These are phyloP conservation scores for Sander vitreus DNA, from an alignment of 2,113 vertebrate genomes.

Conservation along the genomic window DNA sequence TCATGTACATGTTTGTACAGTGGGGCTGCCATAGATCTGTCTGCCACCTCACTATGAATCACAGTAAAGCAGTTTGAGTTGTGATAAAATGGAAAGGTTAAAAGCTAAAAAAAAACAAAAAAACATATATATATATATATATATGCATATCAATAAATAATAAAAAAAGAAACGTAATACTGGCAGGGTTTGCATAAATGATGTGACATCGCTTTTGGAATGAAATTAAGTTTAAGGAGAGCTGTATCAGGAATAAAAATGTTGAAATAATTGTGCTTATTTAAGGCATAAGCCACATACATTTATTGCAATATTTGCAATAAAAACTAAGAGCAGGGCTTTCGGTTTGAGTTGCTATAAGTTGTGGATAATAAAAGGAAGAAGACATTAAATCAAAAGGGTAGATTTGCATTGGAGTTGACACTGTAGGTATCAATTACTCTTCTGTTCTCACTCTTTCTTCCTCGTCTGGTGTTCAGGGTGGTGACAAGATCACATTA, in stretches of 20 bases:
- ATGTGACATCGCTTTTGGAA: background rate
- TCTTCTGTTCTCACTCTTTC: constrained; percentile 22
- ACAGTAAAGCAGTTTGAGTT: constrained; percentile 15
- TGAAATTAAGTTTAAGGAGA: background rate
- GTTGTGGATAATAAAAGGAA: constrained; percentile 14
- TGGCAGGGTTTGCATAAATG: background rate
- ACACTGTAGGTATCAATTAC: constrained; percentile 22
- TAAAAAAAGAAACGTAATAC: background rate
- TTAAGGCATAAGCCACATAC: background rate
- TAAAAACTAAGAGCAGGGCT: background rate
- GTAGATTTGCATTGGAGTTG: background rate
- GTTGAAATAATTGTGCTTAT: background rate
- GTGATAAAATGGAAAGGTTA: constrained; percentile 8
- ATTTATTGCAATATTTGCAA: background rate
- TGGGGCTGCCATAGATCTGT: constrained; percentile 15
- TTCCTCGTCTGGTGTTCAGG: constrained; percentile 27
- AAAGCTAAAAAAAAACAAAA: background rate
- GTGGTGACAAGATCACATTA: constrained; percentile 64
- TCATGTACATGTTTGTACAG: constrained; percentile 44
- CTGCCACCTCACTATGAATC: constrained; percentile 44
- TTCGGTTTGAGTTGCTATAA: background rate
- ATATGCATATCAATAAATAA: no score
- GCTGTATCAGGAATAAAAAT: constrained; percentile 10
- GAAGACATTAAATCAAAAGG: constrained; percentile 18
- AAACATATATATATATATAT: no score